Evolutionary conservation across 2,888 invertebrate species (phyloP).

Genomic region (Cerastis leucographa): DNA sequence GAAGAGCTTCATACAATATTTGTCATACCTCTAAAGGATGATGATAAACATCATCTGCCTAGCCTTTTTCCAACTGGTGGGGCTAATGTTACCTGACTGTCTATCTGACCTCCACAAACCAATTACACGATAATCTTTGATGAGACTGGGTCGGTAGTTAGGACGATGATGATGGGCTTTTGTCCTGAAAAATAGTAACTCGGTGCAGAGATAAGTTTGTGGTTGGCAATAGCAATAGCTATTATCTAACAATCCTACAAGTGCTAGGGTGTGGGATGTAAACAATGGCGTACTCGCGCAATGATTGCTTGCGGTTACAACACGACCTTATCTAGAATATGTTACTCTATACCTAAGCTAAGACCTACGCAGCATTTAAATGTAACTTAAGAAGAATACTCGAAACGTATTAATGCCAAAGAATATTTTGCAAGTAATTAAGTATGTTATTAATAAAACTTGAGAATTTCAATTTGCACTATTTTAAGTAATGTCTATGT

Average conservation of each 20-base stretch:
- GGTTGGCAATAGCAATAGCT: not conserved
- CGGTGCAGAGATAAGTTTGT: not conserved
- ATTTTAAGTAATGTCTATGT: not conserved
- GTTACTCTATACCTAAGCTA: not conserved
- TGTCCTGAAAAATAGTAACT: not conserved
- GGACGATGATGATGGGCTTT: not conserved
- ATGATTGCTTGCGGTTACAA: not conserved
- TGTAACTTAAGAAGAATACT: conserved; percentile 15
- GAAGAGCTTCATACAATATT: not conserved
- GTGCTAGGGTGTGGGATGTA: not conserved
- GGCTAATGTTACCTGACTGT: no score
- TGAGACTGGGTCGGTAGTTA: not conserved
- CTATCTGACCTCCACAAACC: not conserved
- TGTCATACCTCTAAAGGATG: not conserved
- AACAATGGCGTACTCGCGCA: not conserved
- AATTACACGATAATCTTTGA: not conserved
- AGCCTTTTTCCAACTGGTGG: not conserved
- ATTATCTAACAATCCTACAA: not conserved
- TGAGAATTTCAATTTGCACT: conserved; percentile 5
- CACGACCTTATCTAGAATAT: not conserved
- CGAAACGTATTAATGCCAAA: conserved; percentile 25
- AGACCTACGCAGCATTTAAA: not conserved
- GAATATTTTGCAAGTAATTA: conserved; percentile 28
- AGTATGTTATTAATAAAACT: conserved; percentile 12
- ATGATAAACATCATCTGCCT: not conserved